Percentiles rank a stretch among this genome's conserved stretches.
Conservation (phyloP, 2,888 invertebrate genomes). For the Lasioglossum villosulum region DNA sequence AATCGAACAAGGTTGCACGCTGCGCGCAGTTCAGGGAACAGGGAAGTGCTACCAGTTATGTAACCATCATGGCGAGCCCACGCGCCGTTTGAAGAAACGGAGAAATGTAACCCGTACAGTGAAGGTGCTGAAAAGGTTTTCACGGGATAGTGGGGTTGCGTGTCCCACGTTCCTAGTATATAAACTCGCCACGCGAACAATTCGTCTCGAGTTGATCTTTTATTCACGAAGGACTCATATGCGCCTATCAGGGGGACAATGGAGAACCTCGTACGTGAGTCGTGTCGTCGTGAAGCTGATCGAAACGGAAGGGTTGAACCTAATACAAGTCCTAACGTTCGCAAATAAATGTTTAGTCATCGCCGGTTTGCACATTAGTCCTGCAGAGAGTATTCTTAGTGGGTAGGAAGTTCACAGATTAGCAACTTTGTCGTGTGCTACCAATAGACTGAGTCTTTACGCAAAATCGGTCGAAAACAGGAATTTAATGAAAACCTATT, state of each 20-base stretch:
- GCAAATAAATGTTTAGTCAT: neutral
- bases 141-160: conserved; percentile 68
- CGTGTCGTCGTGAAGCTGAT: neutral
- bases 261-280: conserved; percentile 68
- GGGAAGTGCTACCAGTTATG: conserved; percentile 51
- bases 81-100: conserved; percentile 13
- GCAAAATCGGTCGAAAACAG: neutral
- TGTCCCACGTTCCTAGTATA: conserved; percentile 63
- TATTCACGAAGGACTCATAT: conserved; percentile 43
- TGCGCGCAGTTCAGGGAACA: neutral
- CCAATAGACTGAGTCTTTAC: neutral
- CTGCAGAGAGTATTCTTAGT: neutral
- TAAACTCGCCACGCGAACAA: conserved; percentile 60
- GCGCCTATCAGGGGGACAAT: conserved; percentile 39
- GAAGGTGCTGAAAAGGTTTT: conserved; percentile 64
- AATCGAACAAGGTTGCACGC: neutral
- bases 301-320: conserved; percentile 9
- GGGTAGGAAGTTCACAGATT: neutral
- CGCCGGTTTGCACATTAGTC: neutral
- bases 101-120: conserved; percentile 52
- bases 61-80: conserved; percentile 27
- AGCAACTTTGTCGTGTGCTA: neutral
- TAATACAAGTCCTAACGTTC: neutral
- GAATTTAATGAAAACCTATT: neutral
- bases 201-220: conserved; percentile 57